Evolutionary conservation across 2,888 invertebrate genomes (phyloP).

Genomic region (Silvanus unidentatus): DNA sequence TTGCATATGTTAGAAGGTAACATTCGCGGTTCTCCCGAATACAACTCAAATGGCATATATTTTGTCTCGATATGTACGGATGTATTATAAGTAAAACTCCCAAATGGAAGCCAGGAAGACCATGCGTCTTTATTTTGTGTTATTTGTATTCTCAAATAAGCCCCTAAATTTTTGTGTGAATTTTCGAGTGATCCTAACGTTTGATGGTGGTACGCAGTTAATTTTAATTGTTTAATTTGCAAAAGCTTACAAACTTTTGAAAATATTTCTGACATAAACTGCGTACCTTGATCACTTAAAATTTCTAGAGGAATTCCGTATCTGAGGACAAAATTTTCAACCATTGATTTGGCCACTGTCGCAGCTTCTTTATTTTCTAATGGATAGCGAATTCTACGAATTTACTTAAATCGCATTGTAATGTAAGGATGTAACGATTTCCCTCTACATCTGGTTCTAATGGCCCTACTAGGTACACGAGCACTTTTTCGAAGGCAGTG

Average conservation of each 20-base stretch:
- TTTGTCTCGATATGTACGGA: slow-evolving; percentile 8
- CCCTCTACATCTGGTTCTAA: slow-evolving; percentile 9
- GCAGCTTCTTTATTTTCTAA: slow-evolving; percentile 8
- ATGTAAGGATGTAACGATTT: slow-evolving; percentile 12
- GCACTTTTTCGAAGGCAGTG: slow-evolving; percentile 18
- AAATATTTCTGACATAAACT: slow-evolving; percentile 8
- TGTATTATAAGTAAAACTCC: slow-evolving; percentile 12
- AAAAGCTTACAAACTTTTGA: slow-evolving; percentile 14
- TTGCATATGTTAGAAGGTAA: slow-evolving; percentile 6
- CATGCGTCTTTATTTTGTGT: slow-evolving; percentile 7
- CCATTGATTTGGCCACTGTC: slow-evolving; percentile 9
- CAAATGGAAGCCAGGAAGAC: slow-evolving; percentile 9
- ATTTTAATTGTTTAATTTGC: slow-evolving; percentile 12
- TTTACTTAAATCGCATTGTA: slow-evolving; percentile 10
- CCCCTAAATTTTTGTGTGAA: slow-evolving; percentile 15
- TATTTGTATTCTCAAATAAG: slow-evolving; percentile 14
- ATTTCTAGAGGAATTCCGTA: slow-evolving; percentile 14
- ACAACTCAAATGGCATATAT: slow-evolving; percentile 6
- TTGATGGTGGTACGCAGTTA: slow-evolving; percentile 13
- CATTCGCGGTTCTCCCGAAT: slow-evolving; percentile 6
- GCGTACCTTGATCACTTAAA: slow-evolving; percentile 15
- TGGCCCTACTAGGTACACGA: slow-evolving; percentile 17
- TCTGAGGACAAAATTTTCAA: slow-evolving; percentile 11
- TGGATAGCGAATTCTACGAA: slow-evolving; percentile 7
- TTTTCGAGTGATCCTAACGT: slow-evolving; percentile 15